phyloP scores from a whole-genome alignment of 2,888 invertebrate species.

The Rutpela maculata region DNA sequence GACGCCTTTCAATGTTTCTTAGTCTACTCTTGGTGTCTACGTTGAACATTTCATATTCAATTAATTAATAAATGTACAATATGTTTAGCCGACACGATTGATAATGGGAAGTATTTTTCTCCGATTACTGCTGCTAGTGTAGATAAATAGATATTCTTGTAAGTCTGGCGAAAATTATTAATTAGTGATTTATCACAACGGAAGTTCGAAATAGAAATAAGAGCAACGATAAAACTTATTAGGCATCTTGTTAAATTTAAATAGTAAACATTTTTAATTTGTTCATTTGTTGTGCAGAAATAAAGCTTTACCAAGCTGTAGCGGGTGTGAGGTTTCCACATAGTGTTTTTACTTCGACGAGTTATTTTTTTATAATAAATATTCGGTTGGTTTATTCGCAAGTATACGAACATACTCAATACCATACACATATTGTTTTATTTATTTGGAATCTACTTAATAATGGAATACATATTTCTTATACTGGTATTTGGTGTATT shows the following conservation, averaged over 20 bases:
- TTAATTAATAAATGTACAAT: not conserved
- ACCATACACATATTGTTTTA: not conserved
- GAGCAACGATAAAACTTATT: not conserved
- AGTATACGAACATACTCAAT: not conserved
- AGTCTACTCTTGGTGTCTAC: no score
- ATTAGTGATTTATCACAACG: not conserved
- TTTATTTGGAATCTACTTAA: not conserved
- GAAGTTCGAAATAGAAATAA: not conserved
- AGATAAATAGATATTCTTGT: not conserved
- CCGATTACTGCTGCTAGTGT: not conserved
- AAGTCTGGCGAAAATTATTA: not conserved
- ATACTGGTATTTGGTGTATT: not conserved
- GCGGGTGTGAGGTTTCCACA: not conserved
- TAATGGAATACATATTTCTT: not conserved
- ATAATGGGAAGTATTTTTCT: not conserved
- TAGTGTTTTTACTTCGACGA: not conserved
- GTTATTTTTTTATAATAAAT: conserved; percentile 4
- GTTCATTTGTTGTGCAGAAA: not conserved
- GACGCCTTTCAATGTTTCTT: no score
- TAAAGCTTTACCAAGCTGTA: not conserved
- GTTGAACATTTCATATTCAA: no score
- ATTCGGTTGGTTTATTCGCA: not conserved
- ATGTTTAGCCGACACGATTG: not conserved
- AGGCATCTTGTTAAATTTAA: not conserved
- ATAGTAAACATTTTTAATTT: not conserved